Base-by-base conservation (phyloP, 2,888 invertebrate genomes). In the Strigamia maritima region DNA sequence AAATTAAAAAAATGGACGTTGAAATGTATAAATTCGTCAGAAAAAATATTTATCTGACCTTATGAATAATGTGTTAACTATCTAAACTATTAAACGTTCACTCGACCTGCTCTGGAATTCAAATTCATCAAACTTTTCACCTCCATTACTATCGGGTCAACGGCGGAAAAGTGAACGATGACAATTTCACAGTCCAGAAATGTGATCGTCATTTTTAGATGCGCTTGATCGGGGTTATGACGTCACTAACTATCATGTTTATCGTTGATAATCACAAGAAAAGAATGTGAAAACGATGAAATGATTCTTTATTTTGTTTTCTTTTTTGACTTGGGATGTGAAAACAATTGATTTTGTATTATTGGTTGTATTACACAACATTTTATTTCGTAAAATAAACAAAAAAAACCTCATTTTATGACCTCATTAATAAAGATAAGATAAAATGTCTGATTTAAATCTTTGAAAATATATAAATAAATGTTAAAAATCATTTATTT, bases 31-130 rank as follows among this genome's bases (percentile, higher is more conserved):
- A 60, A 24, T 60, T 60, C 12, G 60, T 40, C 8, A 8, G 12
- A 60, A 6, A 65, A 65, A 65, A 65, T 26, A 10, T 2, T 19
- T 4, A 44, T 65, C 28, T 65, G 65, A 65, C 65, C 65, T 65
- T 65, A 65, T 65, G 65, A 65, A 65, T 65, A 65, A 65, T 65
- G 65, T 65, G 65, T 65, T 65, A 65, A 65, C 65, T 65, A 65
- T 65, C 28, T 24, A 65, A 65, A 65, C 65, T 65, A 65, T 65
- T 65, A 65, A 65, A 65, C 65, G 65, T 65, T 65, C 65, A 65
- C 65, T 65, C 24, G 65, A 65, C 65, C 65, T 65, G 65, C 65
- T 65, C 65, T 65, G 65, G 65, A 65, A 65, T 65, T 65, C 65
- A 65, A 65, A 65, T 65, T 65, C 65, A 65, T 65, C 65, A 65